phyloP scores from a whole-genome alignment of 2,113 vertebrate genomes.

The Eubucco bourcierii region DNA sequence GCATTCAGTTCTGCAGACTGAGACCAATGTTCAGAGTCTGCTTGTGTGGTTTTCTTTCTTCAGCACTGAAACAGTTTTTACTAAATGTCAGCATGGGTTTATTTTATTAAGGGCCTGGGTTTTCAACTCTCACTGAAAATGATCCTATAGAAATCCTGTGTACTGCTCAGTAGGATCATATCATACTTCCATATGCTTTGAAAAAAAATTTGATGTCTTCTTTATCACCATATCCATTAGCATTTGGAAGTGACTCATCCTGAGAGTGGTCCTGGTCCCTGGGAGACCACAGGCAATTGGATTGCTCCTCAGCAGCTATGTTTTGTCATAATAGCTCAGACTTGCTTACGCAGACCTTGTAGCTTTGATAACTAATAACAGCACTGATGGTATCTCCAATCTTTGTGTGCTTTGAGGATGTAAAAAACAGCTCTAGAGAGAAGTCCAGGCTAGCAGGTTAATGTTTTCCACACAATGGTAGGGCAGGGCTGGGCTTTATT shows the following conservation, averaged over 20 bases:
- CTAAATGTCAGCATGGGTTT: neutral
- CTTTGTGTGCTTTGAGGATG: neutral
- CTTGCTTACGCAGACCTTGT: neutral
- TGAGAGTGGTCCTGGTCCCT: neutral
- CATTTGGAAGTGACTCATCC: neutral
- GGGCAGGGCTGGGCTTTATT: neutral
- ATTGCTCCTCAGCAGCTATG: neutral
- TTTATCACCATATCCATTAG: neutral
- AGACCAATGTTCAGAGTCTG: neutral
- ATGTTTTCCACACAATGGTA: neutral
- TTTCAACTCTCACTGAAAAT: neutral
- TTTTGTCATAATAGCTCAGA: neutral
- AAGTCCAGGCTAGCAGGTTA: neutral
- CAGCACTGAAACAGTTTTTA: neutral
- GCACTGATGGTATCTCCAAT: neutral
- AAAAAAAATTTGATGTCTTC: neutral
- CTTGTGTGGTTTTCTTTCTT: neutral
- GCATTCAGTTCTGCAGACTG: neutral
- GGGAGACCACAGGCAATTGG: neutral
- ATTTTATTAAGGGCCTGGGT: neutral
- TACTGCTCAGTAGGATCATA: constrained; percentile 6
- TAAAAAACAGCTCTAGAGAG: neutral
- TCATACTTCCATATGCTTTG: neutral
- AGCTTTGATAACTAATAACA: neutral
- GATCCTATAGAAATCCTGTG: neutral